Base-by-base conservation (phyloP, 37 sponge, comb jelly and placozoan species). In the Chondrosia reniformis region DNA sequence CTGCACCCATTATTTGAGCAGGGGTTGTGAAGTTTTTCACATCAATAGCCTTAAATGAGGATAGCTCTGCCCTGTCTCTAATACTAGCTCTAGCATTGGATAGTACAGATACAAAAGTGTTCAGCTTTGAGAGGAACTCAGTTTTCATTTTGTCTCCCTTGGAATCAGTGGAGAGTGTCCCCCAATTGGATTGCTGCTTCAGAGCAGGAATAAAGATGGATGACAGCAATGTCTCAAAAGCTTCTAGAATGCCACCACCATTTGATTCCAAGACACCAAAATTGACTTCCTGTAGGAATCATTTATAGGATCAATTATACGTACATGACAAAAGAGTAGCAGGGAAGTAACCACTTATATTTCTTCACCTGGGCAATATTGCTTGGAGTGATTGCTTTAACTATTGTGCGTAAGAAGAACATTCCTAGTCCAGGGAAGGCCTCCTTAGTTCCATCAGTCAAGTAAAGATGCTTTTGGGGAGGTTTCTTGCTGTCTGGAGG, bases 81-180 rank as follows among this genome's bases (percentile, higher is more conserved):
- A 99, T 83, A 75, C 87, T 93, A 52, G 94, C 87, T 61, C 86
- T 83, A 17, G 99, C 99, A 63, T 89, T 89, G 45, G 94, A 69
- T 39, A 99, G 79, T 13, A 99, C 89, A 6, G 83, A 61, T 0
- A 96, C 94, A 78, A 93, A 99, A 32, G 83, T 76, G 33, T 89
- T 84, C 12, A 99, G 85, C 38, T 84, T 87, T 15, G 77, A 45
- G 39, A 99, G 92, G 62, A 99, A 99, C 75, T 88, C 84, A 15
- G 55, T 55, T 46, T 85, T 84, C 36, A 77, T 54, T 3, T 41
- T 46, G 9, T 87, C 83, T 22, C 81, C 86, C 0, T 85, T 75
- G 0, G 83, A 45, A 8, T 80, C 88, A 0, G 45, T 62, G 12
- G 55, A 75, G 17, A 98, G 77, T 4, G 76, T 67, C 10, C 99